phyloP scores from a whole-genome alignment of 2,797 vertebrate genomes.

The Esox masquinongy region DNA sequence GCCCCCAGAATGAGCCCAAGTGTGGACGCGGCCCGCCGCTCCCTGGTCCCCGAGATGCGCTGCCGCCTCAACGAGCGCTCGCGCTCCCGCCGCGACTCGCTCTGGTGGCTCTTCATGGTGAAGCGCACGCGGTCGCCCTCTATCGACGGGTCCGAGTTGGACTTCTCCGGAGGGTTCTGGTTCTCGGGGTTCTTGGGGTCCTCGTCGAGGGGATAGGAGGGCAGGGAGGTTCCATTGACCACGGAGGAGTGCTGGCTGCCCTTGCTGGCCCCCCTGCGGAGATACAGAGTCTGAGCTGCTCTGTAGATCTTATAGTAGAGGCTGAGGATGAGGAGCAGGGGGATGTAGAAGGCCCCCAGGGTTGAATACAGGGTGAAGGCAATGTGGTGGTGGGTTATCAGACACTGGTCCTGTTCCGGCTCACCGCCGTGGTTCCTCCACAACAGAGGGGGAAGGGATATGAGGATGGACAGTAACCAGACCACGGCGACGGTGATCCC shows the following conservation, averaged over 20 bases:
- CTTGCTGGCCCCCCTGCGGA: slow-evolving; percentile 88
- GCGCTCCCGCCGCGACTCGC: slow-evolving; percentile 78
- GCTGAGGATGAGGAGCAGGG: slow-evolving; percentile 90
- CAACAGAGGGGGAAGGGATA: slow-evolving; percentile 91
- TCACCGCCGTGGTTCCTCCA: slow-evolving; percentile 85
- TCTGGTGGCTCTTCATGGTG: slow-evolving; percentile 71
- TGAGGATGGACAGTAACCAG: slow-evolving; percentile 93
- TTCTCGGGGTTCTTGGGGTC: slow-evolving; percentile 77
- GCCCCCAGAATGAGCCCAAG: slow-evolving; percentile 94
- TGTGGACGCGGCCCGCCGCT: slow-evolving; percentile 91
- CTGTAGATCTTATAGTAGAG: slow-evolving; percentile 98
- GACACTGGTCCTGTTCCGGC: slow-evolving; percentile 83
- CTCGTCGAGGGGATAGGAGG: slow-evolving; percentile 76
- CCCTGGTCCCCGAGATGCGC: slow-evolving; percentile 89
- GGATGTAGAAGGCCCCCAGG: slow-evolving; percentile 97
- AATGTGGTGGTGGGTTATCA: slow-evolving; percentile 92
- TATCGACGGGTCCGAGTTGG: slow-evolving; percentile 85
- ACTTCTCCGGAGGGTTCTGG: slow-evolving; percentile 84
- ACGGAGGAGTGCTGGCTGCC: slow-evolving; percentile 82
- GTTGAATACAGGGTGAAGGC: slow-evolving; percentile 92
- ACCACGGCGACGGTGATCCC: slow-evolving; percentile 89
- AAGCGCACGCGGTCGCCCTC: slow-evolving; percentile 81
- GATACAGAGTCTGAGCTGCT: slow-evolving; percentile 91
- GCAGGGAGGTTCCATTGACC: slow-evolving; percentile 87
- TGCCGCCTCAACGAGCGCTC: slow-evolving; percentile 81